These are phyloP conservation scores for Anser brachyrhynchus DNA, from an alignment of 2,113 vertebrate species.

Conservation along the genomic window DNA sequence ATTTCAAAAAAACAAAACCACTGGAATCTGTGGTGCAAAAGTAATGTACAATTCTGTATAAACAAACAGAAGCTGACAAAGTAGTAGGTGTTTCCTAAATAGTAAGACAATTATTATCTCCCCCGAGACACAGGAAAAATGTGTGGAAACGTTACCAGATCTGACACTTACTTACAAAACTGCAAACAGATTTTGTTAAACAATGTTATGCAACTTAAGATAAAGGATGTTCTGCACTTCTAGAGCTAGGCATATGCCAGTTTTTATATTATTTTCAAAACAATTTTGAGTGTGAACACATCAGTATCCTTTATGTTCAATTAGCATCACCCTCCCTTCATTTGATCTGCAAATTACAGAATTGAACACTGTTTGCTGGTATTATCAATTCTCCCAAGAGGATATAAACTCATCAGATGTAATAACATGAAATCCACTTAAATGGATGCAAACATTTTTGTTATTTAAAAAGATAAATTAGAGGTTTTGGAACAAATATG, in stretches of 20 bases:
- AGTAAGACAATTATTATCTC: neutral
- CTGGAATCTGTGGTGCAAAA: neutral
- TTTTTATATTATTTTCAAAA: neutral
- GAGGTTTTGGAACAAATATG: neutral
- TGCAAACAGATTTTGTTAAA: neutral
- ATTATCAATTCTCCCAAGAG: neutral
- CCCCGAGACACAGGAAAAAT: neutral
- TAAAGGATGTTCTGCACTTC: neutral
- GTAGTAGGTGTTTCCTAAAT: neutral
- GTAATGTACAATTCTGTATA: neutral
- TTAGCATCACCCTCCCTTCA: neutral
- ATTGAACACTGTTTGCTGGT: neutral
- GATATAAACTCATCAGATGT: neutral
- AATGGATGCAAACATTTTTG: neutral
- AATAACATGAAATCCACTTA: neutral
- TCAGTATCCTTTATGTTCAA: neutral
- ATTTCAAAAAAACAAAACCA: neutral
- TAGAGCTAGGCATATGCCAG: neutral
- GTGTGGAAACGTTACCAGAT: neutral
- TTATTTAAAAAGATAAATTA: neutral
- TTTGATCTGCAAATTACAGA: neutral
- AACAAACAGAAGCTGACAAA: neutral
- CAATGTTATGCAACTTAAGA: neutral
- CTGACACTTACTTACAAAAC: neutral
- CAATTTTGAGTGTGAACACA: neutral